Conservation (phyloP, 2,797 vertebrate genomes). For the Syndactyla subalaris region DNA sequence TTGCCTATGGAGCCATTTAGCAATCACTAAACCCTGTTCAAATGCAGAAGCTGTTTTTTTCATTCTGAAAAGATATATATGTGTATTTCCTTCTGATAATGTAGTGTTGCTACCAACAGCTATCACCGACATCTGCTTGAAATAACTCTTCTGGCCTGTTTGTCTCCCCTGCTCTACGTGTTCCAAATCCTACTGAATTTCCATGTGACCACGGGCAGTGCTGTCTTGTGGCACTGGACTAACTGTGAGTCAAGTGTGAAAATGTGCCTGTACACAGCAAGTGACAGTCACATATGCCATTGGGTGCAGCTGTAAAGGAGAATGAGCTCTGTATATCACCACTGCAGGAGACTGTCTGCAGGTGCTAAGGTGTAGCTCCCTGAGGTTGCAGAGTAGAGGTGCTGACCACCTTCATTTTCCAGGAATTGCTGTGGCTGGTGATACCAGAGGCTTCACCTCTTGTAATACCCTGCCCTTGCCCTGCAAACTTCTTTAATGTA, state of each 20-base stretch:
- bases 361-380: neutral
- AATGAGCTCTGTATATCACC: neutral
- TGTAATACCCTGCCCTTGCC: neutral
- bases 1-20: neutral
- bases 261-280: neutral
- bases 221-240: neutral
- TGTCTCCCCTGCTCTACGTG: neutral
- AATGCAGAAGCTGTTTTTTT: neutral
- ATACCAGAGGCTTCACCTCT: neutral
- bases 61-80: neutral
- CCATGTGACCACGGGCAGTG: fast-evolving
- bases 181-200: neutral
- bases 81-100: neutral
- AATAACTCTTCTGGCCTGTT: neutral
- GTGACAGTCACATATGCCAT: neutral
- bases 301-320: neutral
- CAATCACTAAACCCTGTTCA: neutral
- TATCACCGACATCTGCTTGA: neutral
- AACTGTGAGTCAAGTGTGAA: neutral
- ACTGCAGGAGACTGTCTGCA: neutral
- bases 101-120: neutral
- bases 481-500: neutral
- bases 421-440: neutral
- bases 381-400: neutral
- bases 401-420: neutral